Base-by-base conservation (phyloP, 2,888 invertebrate genomes). In the Tuta absoluta region DNA sequence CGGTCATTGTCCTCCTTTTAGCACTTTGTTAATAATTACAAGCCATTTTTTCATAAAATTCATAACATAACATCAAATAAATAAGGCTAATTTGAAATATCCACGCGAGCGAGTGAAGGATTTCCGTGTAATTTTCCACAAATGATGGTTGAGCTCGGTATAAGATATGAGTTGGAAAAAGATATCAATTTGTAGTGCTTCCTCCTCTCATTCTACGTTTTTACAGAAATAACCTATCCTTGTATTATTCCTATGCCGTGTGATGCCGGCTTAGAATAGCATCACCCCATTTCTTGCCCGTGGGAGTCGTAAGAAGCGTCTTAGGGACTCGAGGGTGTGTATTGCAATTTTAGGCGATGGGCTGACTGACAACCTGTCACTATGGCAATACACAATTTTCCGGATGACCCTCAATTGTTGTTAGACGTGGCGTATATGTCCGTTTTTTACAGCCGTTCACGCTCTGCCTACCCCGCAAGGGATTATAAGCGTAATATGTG, bases 171-270 rank as follows among this genome's bases (percentile, higher is more conserved):
- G 41, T 41, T 41, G 41, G 41, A 41, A 41, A 41, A 41, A 3
- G 41, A 41, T 41, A 41, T 41, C 41, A 41, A 41, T 41, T 41
- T 41, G 41, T 41, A 41, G 41, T 41, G 41, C 41, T 41, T 41
- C 41, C 41, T 41, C 11, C 41, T 41, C 14, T 41, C 41, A 4
- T 33, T 33, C 8, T 7, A 8, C 41, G 41, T 10, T 12, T 38
- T 10, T 8, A 10, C 12, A 12, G 41, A 41, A 10, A 1, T 11
- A 38, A 38, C 38, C 38, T 38, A 38, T n/a, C n/a, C 38, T 3
- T 5, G 38, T 38, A 12, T 11, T 38, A 10, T 38, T 3, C 38
- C 8, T 38, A 10, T 38, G 4, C 2, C 5, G 28, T 28, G 28
- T 28, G 28, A n/a, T n/a, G n/a, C n/a, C n/a, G n/a, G n/a, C n/a